Conservation (phyloP, 2,888 invertebrate genomes). For the Nephrotoma guestfalica region DNA sequence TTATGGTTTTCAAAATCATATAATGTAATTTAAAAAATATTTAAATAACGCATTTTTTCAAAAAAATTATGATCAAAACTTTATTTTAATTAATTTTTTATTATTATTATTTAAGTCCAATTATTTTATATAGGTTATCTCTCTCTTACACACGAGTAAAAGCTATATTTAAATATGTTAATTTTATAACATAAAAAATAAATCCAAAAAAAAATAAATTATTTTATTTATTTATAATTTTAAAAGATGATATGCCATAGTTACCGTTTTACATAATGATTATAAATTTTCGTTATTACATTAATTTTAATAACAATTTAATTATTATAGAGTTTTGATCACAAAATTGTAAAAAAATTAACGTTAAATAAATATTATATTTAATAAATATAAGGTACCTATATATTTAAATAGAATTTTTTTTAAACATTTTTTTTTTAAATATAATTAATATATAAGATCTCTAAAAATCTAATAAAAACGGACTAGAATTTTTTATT, state of each 20-base stretch:
- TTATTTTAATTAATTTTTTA: not conserved
- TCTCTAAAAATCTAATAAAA: slow-evolving; percentile 1
- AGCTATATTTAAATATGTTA: not conserved
- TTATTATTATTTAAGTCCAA: not conserved
- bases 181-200: not conserved
- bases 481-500: not conserved
- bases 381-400: not conserved
- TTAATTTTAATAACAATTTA: not conserved
- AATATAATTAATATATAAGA: not conserved
- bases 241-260: not conserved
- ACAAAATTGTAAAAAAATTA: not conserved
- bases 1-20: not conserved
- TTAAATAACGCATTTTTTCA: not conserved
- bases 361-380: not conserved
- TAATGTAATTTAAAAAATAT: not conserved
- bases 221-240: not conserved
- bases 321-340: not conserved
- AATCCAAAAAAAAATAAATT: not conserved
- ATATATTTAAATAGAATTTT: too few relatives aligned
- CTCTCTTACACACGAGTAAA: not conserved
- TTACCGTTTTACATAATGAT: not conserved
- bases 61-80: not conserved
- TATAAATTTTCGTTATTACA: not conserved
- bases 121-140: not conserved
- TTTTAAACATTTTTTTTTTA: not conserved